These are phyloP conservation scores for Psococerastis gibbosa DNA, from an alignment of 2,888 invertebrate genomes.

Conservation along the genomic window DNA sequence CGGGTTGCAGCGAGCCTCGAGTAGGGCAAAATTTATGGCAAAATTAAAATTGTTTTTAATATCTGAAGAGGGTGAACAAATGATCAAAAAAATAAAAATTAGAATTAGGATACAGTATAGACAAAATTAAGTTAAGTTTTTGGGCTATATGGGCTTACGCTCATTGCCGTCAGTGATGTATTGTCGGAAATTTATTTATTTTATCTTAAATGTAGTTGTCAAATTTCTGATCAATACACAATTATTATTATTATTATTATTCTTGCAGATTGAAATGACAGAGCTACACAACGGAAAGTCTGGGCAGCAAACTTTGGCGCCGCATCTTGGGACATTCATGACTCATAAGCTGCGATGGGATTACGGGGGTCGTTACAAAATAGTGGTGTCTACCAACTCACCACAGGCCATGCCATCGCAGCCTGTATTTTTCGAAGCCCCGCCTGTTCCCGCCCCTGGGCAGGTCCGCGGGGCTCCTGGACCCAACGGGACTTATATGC, in stretches of 20 bases:
- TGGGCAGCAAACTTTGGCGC: constrained; percentile 28
- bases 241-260: constrained; percentile 15
- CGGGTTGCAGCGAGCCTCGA: too few species aligned
- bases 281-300: constrained; percentile 30
- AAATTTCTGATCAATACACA: too few species aligned
- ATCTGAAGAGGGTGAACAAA: too few species aligned
- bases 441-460: constrained; percentile 39
- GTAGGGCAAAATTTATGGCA: too few species aligned
- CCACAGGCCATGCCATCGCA: constrained; percentile 27
- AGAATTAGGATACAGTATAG: too few species aligned
- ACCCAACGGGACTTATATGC: constrained; percentile 39
- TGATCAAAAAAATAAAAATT: too few species aligned
- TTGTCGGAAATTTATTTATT: too few species aligned
- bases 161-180: too few species aligned
- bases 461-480: constrained; percentile 39
- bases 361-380: constrained; percentile 32
- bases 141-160: too few species aligned
- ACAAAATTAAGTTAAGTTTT: not conserved
- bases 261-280: constrained; percentile 29
- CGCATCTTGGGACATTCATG: constrained; percentile 24
- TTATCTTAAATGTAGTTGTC: too few species aligned
- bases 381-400: constrained; percentile 18
- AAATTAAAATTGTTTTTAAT: too few species aligned
- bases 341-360: constrained; percentile 24
- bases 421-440: constrained; percentile 32